Base-by-base conservation (phyloP, 2,888 invertebrate species). In the Chloroclysta siterata region DNA sequence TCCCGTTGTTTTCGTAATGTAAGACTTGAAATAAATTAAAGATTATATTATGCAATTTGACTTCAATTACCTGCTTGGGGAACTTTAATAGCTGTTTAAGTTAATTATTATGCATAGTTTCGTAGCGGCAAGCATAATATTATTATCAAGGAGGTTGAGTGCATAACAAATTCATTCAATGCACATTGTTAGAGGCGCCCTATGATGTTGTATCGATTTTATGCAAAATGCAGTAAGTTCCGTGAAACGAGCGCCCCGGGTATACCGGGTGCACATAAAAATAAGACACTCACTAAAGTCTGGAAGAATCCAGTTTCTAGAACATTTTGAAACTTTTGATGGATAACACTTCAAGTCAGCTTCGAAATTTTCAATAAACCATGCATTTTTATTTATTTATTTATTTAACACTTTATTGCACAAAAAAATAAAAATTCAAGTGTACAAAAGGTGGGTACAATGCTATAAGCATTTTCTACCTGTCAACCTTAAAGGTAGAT, bases 181-280 rank as follows among this genome's bases (percentile, higher is more conserved):
- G 58, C 60, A 62, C 66, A 66, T 60, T 62, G 66, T 70, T 64
- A 60, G 58, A 70, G 77, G 72, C 77, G 66, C 74, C 72, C 75
- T 81, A 78, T 81, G 77, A 79, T 69, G 72, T 73, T 75, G 73
- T 85, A 87, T 89, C 81, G 90, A 89, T 90, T 89, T 90, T 87
- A 90, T 90, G 89, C 87, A 88, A 88, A 89, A 86, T 88, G 84
- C 88, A 88, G 84, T 79, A 79, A 85, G 85, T 88, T 84, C 72
- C 78, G 72, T 74, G 74, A 74, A 73, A 72, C 77, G 75, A 82
- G 75, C 80, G 77, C 78, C 74, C 81, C 50, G 54, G 53, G 54
- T 85, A 84, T 84, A 55, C 55, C 13, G 29, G n/a, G 41, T 39
- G 53, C 48, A 53, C 28, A 53, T 44, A 51, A 58, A 60, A 61